A percentile compares a stretch with the other conserved stretches of the same genome.
Conservation (phyloP, 2,888 invertebrate genomes). For the Drosophila lutescens region DNA sequence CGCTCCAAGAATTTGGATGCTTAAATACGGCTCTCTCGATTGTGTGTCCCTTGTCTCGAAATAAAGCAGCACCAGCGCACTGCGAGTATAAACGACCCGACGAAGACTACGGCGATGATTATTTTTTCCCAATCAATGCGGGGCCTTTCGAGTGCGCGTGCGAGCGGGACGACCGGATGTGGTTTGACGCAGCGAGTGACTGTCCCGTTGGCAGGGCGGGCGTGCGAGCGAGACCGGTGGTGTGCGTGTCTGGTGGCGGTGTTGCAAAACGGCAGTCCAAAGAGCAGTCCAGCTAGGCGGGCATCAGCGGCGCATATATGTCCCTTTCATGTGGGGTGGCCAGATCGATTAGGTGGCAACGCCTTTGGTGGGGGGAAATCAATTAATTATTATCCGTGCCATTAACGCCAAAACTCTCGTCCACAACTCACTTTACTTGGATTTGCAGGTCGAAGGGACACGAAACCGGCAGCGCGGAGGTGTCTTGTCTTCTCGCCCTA, state of each 20-base stretch:
- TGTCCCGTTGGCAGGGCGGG: conserved; percentile 11
- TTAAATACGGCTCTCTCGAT: conserved; percentile 47
- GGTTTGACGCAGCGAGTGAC: conserved; percentile 10
- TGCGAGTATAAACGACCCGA: conserved; percentile 75
- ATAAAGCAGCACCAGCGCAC: conserved; percentile 68
- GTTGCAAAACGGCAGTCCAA: conserved; percentile 27
- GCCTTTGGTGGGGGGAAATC: conserved; percentile 3
- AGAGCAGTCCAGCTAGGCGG: conserved; percentile 54
- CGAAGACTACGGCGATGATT: conserved; percentile 71
- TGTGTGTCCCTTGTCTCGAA: conserved; percentile 70
- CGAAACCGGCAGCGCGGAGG: conserved; percentile 24
- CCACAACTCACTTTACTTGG: background rate
- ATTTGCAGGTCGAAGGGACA: background rate
- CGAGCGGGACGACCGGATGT: conserved; percentile 52
- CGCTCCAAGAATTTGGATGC: conserved; percentile 56
- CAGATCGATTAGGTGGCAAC: conserved; percentile 53
- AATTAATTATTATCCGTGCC: background rate
- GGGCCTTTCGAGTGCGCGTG: conserved; percentile 28
- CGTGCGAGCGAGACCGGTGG: conserved; percentile 46
- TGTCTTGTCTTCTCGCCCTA: conserved; percentile 1
- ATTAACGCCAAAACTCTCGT: background rate
- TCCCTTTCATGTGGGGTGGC: conserved; percentile 44
- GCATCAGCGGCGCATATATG: conserved; percentile 17
- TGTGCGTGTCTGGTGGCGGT: conserved; percentile 48
- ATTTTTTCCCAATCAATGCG: conserved; percentile 56